Base-by-base conservation (phyloP, 2,797 vertebrate genomes). In the Furcifer pardalis region DNA sequence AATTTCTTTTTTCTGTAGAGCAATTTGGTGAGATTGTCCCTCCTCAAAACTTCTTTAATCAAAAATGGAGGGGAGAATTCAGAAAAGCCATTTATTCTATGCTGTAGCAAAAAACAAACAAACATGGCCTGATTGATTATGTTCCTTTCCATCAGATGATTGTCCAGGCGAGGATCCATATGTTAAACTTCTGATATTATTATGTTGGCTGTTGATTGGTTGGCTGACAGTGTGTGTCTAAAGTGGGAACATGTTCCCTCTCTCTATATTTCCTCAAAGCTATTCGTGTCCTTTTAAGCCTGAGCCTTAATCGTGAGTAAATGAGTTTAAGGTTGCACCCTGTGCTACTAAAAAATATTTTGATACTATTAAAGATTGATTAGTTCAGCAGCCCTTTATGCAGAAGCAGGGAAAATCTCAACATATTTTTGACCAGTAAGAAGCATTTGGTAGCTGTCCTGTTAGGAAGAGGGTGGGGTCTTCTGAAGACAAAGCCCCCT, bases 341-440 rank as follows among this genome's bases (percentile, higher is more conserved):
- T 72, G 0, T 37, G 76, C 81, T 17, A 76, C 10, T 46, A 80
- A 46, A 46, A 85, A 77, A 88, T 85, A 75, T 0, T 35, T 81
- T 86, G 85, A 3, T 85, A 88, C 42, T 30, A 5, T 6, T 25
- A 79, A 27, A 68, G 78, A 19, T 25, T 82, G 78, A 25, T n/a
- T 42, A 83, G 82, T 89, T 83, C 32, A 81, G 7, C 23, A 90
- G 76, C 44, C 86, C 79, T 85, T 90, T 73, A 27, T 87, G 27
- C 84, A 77, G 40, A 77, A 83, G 27, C 2, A 72, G 75, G 83
- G n/a, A 65, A 73, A 85, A 80, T 81, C 32, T 71, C 44, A 88
- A 93, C 85, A 7, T 80, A 86, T 91, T 94, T 75, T 60, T 85
- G 88, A 92, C 60, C 62, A 90, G 30, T 83, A 76, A 88, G 49